Conservation (phyloP, 1,140 invertebrate species). For the Oscheius sp. region DNA sequence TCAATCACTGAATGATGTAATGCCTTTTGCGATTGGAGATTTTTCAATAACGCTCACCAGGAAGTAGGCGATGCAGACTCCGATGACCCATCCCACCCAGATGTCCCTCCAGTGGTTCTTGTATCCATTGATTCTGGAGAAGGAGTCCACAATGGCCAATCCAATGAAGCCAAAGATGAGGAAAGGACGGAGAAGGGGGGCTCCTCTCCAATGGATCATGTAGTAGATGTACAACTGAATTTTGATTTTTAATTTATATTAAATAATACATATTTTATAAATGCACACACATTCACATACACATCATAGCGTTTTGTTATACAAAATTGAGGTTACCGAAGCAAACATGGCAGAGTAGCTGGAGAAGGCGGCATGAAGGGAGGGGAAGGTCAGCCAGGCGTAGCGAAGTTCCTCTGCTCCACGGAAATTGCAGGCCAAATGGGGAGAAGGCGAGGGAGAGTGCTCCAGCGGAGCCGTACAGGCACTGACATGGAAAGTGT, state of each 20-base stretch:
- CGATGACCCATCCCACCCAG: conserved; percentile 61
- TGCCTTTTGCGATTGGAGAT: no score
- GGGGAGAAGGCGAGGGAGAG: conserved; percentile 59
- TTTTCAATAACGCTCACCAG: no score
- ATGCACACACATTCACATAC: no score
- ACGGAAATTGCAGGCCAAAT: conserved; percentile 57
- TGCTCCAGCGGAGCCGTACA: conserved; percentile 60
- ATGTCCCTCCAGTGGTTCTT: conserved; percentile 61
- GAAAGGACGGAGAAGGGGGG: conserved; percentile 56
- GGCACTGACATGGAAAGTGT: no score
- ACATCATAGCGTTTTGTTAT: neutral
- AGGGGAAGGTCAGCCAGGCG: conserved; percentile 61
- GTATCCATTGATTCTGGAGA: conserved; percentile 60
- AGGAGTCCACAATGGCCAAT: conserved; percentile 56
- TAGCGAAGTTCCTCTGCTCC: conserved; percentile 58
- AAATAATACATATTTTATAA: no score
- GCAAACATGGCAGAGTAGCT: conserved; percentile 57
- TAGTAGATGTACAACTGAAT: conserved; percentile 60
- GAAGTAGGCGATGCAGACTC: conserved; percentile 54
- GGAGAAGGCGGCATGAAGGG: conserved; percentile 60
- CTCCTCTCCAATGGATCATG: conserved; percentile 60
- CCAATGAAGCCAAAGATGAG: conserved; percentile 60
- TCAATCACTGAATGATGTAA: no score
- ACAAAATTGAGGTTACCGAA: conserved; percentile 40
- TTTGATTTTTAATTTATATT: neutral